Evolutionary conservation across 2,113 vertebrate species (phyloP).

Genomic region (Oophaga pumilio): DNA sequence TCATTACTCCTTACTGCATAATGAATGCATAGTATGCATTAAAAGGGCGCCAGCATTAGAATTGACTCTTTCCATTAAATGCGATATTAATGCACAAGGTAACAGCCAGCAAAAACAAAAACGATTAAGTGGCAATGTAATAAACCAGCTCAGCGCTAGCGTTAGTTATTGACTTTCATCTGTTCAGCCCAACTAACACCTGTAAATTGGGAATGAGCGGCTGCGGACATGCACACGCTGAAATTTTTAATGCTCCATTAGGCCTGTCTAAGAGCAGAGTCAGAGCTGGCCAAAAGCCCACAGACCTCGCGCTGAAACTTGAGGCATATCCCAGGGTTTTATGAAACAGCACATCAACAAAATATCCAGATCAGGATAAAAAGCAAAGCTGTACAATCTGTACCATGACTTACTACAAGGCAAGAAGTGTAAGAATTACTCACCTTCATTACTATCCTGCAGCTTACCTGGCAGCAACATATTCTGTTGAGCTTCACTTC

Average conservation of each 20-base stretch:
- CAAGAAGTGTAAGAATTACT: background rate
- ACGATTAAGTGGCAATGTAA: background rate
- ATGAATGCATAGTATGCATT: background rate
- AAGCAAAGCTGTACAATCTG: background rate
- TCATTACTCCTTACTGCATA: background rate
- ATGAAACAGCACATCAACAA: background rate
- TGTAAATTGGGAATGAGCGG: background rate
- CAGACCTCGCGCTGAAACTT: background rate
- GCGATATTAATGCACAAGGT: constrained; percentile 16
- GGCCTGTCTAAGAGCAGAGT: background rate
- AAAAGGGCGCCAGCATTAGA: background rate
- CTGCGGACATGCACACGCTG: background rate
- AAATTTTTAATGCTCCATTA: background rate
- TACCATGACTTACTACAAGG: too few relatives aligned
- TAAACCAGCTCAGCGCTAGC: constrained; percentile 1
- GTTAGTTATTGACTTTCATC: constrained; percentile 5
- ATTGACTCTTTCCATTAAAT: background rate
- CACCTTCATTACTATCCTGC: background rate
- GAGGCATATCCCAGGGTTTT: background rate
- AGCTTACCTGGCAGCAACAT: background rate
- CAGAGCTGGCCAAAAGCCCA: background rate
- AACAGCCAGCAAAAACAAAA: constrained; percentile 30
- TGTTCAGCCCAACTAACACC: background rate
- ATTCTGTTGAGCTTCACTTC: too few relatives aligned
- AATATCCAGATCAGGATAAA: background rate